Evolutionary conservation across 1,140 invertebrate genomes (phyloP).

Genomic region (Drosophila pruinosa): DNA sequence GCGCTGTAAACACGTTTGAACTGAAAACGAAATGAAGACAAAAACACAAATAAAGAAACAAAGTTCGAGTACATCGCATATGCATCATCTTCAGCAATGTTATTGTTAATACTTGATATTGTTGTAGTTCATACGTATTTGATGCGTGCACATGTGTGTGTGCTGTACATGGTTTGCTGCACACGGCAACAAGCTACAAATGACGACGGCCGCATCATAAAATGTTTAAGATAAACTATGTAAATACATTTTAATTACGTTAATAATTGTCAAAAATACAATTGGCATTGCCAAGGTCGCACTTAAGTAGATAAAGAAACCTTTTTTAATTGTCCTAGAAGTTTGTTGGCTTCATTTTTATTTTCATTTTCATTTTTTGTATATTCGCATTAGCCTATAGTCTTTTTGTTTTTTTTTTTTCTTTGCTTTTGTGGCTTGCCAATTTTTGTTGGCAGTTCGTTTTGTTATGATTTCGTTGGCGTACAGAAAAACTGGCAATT

Average conservation of each 20-base stretch:
- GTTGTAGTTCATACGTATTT: not conserved
- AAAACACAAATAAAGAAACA: slow-evolving; percentile 2
- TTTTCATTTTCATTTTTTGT: slow-evolving; percentile 10
- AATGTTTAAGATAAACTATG: slow-evolving; percentile 69
- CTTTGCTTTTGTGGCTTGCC: slow-evolving; percentile 27
- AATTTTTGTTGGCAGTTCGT: slow-evolving; percentile 42
- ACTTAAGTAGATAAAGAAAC: slow-evolving; percentile 48
- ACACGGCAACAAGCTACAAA: slow-evolving; percentile 49
- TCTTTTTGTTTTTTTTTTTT: slow-evolving; percentile 23
- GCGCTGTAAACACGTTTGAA: slow-evolving; percentile 17
- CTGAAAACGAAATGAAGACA: slow-evolving; percentile 34
- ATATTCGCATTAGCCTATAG: slow-evolving; percentile 3
- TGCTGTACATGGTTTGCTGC: slow-evolving; percentile 64
- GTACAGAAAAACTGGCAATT: slow-evolving; percentile 54
- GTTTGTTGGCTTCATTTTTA: slow-evolving; percentile 41
- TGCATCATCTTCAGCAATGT: slow-evolving; percentile 42
- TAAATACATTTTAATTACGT: slow-evolving; percentile 82
- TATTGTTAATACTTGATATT: slow-evolving; percentile 30
- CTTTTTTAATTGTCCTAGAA: slow-evolving; percentile 79
- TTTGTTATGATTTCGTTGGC: slow-evolving; percentile 48
- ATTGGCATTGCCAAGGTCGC: slow-evolving; percentile 77
- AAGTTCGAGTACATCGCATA: slow-evolving; percentile 23
- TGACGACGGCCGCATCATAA: slow-evolving; percentile 61
- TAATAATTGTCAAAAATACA: slow-evolving; percentile 81
- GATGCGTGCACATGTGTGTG: not conserved